Conservation (phyloP, 2,797 vertebrate species). For the Caiman crocodilus region DNA sequence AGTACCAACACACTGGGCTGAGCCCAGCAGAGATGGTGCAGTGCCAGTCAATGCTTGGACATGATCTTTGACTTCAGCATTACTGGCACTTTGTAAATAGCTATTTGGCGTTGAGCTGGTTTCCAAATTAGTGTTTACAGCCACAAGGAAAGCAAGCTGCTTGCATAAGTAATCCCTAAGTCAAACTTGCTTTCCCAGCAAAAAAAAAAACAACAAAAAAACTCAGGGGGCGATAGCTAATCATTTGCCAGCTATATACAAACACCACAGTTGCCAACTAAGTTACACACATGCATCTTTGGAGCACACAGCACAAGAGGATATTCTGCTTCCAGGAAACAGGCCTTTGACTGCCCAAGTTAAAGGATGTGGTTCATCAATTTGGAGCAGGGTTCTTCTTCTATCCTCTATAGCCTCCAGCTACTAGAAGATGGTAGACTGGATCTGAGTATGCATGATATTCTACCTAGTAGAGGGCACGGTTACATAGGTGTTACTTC, state of each 20-base stretch:
- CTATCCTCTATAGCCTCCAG: conserved; percentile 1
- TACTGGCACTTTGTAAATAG: conserved; percentile 71
- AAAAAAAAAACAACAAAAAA: neutral
- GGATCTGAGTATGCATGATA: conserved; percentile 10
- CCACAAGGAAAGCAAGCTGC: conserved; percentile 55
- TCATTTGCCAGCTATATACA: neutral
- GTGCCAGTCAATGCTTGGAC: conserved; percentile 50
- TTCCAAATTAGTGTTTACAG: conserved; percentile 83
- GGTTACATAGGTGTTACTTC: too few relatives aligned
- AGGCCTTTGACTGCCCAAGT: neutral
- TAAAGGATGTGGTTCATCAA: neutral
- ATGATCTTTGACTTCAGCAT: conserved; percentile 65
- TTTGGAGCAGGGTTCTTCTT: neutral
- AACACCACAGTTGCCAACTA: neutral
- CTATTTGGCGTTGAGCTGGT: conserved; percentile 70
- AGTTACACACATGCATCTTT: neutral
- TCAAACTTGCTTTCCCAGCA: conserved; percentile 46
- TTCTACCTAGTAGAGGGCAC: conserved; percentile 47
- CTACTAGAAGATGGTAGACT: neutral
- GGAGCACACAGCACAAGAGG: neutral
- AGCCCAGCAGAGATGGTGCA: conserved; percentile 53
- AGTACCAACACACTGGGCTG: conserved; percentile 23
- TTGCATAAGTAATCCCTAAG: conserved; percentile 59
- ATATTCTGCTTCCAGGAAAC: neutral
- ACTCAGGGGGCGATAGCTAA: neutral